Evolutionary conservation across 2,888 invertebrate species (phyloP), one percentile per base, ranked within the genome.

Genomic region (Brachyptera risi): DNA sequence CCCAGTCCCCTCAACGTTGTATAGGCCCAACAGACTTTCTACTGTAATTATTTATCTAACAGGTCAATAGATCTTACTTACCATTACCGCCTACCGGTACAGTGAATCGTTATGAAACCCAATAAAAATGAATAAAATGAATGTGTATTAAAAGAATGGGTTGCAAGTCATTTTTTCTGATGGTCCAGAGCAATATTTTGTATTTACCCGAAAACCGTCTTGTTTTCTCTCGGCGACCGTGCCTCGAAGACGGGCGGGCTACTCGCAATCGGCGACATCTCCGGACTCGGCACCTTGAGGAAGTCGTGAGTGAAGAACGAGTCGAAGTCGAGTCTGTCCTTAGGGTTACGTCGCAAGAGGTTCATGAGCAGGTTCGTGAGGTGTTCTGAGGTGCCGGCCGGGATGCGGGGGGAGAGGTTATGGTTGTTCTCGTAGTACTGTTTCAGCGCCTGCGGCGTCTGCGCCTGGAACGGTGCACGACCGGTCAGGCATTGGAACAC

Each of bases 401-500:
- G 98, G 77, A 99, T 92, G 77, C 95, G 96, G 69, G 95, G 94
- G 67, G 89, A 86, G 68, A 95, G 80, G 77, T 92, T 91, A 59
- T 87, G 85, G 76, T 96, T 96, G 76, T 93, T 93, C 76, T 99
- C 99, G 74, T 99, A 99, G 78, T 92, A 96, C 69, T 88, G 88
- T 77, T 97, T 98, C 64, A 99, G 83, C 69, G 96, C 96, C 74
- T 96, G 96, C 13, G 99, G 99, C 17, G 96, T 97, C 71, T 92
- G 91, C 49, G 99, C 99, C 78, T 93, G 90, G 78, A 99, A 99
- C 27, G 99, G 99, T 38, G 99, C 99, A 77, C 96, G 96, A 65
- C 98, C 97, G 24, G 96, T 97, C 67, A 99, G 83, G 79, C 99
- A 99, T 77, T 97, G 96, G 79, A 93, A 97, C 63, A 99, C 92